Conservation (phyloP, 2,113 vertebrate species). For the Mellivora capensis region DNA sequence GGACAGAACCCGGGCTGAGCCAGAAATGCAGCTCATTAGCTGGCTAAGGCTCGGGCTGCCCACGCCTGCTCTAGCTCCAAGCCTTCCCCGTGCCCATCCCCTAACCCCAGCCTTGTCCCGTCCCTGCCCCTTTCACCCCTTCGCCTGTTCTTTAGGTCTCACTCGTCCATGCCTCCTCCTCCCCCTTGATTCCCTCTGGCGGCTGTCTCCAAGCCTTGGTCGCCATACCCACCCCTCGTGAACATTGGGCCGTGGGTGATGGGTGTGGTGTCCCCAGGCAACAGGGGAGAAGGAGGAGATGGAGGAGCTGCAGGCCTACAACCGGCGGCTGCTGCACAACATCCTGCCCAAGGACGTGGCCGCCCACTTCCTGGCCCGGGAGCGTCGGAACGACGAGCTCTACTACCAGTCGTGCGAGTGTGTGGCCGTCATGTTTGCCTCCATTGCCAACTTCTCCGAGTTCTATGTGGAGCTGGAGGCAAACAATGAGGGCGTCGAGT, state of each 20-base stretch:
- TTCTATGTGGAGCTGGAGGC: slow-evolving; percentile 98
- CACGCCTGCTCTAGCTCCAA: background rate
- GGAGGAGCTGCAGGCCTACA: slow-evolving; percentile 98
- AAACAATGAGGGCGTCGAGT: slow-evolving; percentile 97
- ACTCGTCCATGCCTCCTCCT: background rate
- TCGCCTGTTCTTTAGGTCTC: background rate
- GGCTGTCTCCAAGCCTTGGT: background rate
- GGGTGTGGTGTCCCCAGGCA: slow-evolving; percentile 83
- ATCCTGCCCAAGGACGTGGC: slow-evolving; percentile 97
- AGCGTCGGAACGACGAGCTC: slow-evolving; percentile 94
- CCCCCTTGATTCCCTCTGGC: background rate
- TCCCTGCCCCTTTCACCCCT: background rate
- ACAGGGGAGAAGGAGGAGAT: slow-evolving; percentile 98
- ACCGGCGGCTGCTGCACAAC: slow-evolving; percentile 94
- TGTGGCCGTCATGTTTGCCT: slow-evolving; percentile 97
- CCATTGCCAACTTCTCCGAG: slow-evolving; percentile 98
- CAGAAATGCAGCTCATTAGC: background rate
- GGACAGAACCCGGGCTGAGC: background rate
- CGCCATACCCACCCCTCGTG: background rate
- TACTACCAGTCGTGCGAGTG: slow-evolving; percentile 98
- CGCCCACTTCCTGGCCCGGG: slow-evolving; percentile 93
- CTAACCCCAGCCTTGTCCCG: background rate
- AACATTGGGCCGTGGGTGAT: slow-evolving; percentile 19
- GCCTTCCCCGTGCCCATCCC: background rate
- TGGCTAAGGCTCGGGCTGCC: background rate